Evolutionary conservation across 2,797 vertebrate genomes (phyloP).

Genomic region (Gila robusta): DNA sequence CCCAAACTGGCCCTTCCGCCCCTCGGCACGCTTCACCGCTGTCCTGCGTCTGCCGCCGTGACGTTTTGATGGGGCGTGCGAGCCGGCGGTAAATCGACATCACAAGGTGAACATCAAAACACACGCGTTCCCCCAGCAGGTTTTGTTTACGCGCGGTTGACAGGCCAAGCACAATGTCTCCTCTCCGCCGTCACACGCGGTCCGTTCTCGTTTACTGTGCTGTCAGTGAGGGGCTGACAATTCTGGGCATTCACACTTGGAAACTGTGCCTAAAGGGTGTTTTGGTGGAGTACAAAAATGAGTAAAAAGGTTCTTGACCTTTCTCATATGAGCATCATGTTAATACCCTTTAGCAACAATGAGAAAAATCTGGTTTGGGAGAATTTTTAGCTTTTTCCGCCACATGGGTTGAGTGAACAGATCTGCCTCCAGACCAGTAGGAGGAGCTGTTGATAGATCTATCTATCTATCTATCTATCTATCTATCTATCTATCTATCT

Average conservation of each 20-base stretch:
- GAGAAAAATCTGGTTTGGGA: neutral
- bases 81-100: slow-evolving; percentile 47
- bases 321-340: neutral
- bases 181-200: slow-evolving; percentile 34
- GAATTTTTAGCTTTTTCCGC: neutral
- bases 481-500: fast-evolving
- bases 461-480: neutral
- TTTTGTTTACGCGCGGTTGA: slow-evolving; percentile 47
- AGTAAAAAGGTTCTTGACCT: slow-evolving; percentile 9
- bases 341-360: neutral
- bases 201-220: slow-evolving; percentile 42
- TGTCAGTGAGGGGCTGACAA: slow-evolving; percentile 19
- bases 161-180: slow-evolving; percentile 34
- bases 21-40: neutral
- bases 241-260: slow-evolving; percentile 14
- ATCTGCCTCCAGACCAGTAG: neutral
- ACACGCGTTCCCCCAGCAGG: slow-evolving; percentile 27
- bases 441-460: neutral
- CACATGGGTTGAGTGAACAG: neutral
- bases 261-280: neutral
- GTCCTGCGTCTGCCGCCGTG: neutral
- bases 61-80: slow-evolving; percentile 44
- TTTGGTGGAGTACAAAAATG: neutral
- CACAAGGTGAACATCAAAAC: slow-evolving; percentile 50
- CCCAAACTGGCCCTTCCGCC: slow-evolving; percentile 14